These are phyloP conservation scores for Lathamus discolor DNA, from an alignment of 2,113 vertebrate genomes.

Conservation along the genomic window DNA sequence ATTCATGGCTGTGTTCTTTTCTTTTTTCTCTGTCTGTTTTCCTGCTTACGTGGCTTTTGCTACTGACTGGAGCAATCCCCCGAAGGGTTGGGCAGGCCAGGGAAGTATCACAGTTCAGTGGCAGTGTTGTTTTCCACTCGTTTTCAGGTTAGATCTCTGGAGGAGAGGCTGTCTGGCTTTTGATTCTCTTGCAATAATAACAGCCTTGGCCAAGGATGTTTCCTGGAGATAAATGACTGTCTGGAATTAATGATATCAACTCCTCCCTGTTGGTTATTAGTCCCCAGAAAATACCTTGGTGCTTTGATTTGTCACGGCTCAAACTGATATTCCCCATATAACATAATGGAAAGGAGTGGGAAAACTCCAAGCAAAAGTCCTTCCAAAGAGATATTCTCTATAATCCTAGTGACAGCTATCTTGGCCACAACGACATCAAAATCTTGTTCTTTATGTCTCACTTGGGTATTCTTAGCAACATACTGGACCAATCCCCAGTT, in stretches of 20 bases:
- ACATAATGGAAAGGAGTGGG: neutral
- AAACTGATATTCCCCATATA: neutral
- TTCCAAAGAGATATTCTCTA: neutral
- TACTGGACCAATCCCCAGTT: slow-evolving; percentile 89
- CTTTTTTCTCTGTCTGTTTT: neutral
- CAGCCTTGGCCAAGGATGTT: neutral
- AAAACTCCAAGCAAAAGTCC: neutral
- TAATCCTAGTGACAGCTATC: neutral
- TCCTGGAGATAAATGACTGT: neutral
- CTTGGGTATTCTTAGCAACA: slow-evolving; percentile 59
- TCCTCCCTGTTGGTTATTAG: neutral
- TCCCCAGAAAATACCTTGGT: neutral
- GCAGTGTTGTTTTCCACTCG: neutral
- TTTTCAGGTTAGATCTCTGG: slow-evolving; percentile 37
- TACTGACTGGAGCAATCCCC: neutral
- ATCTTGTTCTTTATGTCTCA: neutral
- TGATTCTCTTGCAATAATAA: neutral
- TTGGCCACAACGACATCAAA: neutral
- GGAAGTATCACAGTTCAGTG: neutral
- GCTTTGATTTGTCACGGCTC: neutral
- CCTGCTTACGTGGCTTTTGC: neutral
- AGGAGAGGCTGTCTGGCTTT: neutral
- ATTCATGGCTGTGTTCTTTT: neutral
- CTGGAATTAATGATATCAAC: neutral
- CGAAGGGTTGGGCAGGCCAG: neutral